Percentiles rank a stretch among this genome's conserved stretches.
These are phyloP conservation scores for Colostygia pectinataria DNA, from an alignment of 2,888 invertebrate species.

Conservation along the genomic window DNA sequence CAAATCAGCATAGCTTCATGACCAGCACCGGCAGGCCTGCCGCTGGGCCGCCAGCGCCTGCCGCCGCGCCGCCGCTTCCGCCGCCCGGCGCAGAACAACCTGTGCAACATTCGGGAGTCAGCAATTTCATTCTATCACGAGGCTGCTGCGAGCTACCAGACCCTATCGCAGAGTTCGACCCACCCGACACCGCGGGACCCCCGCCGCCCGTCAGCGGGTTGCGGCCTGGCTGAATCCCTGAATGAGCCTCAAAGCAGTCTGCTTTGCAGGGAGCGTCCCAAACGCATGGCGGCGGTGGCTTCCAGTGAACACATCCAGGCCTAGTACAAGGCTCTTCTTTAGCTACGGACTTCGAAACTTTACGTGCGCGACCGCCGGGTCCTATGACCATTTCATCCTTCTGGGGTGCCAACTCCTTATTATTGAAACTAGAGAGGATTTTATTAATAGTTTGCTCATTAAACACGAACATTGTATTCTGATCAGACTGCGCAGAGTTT, in stretches of 20 bases:
- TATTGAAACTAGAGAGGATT: conserved; percentile 55
- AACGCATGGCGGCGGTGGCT: conserved; percentile 69
- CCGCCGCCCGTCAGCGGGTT: conserved; percentile 49
- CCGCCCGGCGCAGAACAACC: conserved; percentile 60
- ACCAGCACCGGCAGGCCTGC: conserved; percentile 64
- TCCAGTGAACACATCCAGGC: conserved; percentile 66
- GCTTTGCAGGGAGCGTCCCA: conserved; percentile 74
- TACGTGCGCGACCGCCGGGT: conserved; percentile 49
- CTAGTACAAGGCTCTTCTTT: conserved; percentile 63
- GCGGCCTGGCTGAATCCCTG: conserved; percentile 58
- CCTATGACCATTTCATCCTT: conserved; percentile 39
- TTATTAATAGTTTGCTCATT: conserved; percentile 54
- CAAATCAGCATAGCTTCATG: conserved; percentile 67
- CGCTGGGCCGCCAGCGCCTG: conserved; percentile 49
- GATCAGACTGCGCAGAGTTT: conserved; percentile 27
- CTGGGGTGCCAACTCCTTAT: conserved; percentile 44
- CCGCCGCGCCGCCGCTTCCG: conserved; percentile 45
- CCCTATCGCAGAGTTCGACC: conserved; percentile 4
- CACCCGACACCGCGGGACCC: conserved; percentile 25
- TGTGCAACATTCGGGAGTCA: conserved; percentile 62
- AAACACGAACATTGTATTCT: conserved; percentile 48
- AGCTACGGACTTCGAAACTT: conserved; percentile 37
- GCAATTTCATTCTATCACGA: conserved; percentile 48
- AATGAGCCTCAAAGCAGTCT: conserved; percentile 67
- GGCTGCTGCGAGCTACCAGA: conserved; percentile 27